phyloP scores from a whole-genome alignment of 2,113 vertebrate genomes.

The Oreocharis arfaki region DNA sequence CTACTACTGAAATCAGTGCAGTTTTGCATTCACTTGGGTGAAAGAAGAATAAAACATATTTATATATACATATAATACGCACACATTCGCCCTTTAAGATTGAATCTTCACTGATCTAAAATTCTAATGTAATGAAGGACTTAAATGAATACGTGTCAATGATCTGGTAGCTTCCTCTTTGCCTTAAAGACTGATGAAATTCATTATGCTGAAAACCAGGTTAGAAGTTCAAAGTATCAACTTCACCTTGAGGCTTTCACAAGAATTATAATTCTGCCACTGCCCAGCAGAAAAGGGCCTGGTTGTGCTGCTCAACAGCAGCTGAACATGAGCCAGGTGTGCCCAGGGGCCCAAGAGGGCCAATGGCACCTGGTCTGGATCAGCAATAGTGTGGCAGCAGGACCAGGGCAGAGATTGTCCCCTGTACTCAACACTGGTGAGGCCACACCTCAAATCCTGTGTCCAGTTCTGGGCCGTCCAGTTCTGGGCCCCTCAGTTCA shows the following conservation, averaged over 20 bases:
- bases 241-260: conserved; percentile 10
- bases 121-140: neutral
- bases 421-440: accelerated
- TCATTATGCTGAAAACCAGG: neutral
- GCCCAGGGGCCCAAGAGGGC: neutral
- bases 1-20: neutral
- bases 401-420: neutral
- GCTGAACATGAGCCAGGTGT: neutral
- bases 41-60: neutral
- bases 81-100: neutral
- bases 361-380: neutral
- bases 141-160: neutral
- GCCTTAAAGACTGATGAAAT: neutral
- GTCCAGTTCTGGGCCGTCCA: neutral
- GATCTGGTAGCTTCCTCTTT: neutral
- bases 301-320: accelerated
- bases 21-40: neutral
- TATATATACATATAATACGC: neutral
- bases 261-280: neutral
- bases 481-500: accelerated
- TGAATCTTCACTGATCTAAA: neutral
- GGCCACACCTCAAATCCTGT: neutral
- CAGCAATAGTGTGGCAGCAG: neutral
- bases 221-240: neutral
- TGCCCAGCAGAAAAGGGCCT: accelerated